Evolutionary conservation across 2,797 vertebrate genomes (phyloP).

Genomic region (Linurgus olivaceus): DNA sequence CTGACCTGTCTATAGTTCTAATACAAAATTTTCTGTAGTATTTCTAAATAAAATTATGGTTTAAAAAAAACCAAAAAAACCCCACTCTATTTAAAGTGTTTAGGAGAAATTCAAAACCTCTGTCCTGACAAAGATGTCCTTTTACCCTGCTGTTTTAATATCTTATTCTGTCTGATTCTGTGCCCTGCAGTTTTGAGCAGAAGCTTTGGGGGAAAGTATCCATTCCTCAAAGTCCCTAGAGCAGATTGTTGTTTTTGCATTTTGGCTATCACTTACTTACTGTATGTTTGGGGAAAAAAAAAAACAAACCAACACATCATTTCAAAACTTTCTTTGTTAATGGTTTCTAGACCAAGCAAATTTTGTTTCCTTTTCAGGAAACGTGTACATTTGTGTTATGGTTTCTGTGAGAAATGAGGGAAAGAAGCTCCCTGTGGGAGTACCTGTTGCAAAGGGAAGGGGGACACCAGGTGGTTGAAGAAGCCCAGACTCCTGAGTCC

Average conservation of each 20-base stretch:
- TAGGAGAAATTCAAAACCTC: neutral
- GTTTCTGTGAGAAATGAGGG: neutral
- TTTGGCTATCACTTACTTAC: neutral
- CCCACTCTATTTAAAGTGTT: neutral
- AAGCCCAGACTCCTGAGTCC: neutral
- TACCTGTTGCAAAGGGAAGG: neutral
- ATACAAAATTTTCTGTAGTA: neutral
- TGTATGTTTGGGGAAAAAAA: neutral
- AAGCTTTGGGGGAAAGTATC: neutral
- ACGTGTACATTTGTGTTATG: rapidly evolving
- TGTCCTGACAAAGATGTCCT: neutral
- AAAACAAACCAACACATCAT: rapidly evolving
- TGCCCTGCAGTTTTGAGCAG: neutral
- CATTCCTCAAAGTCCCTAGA: neutral
- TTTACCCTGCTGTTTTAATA: neutral
- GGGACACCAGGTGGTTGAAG: neutral
- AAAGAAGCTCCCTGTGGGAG: neutral
- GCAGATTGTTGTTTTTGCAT: neutral
- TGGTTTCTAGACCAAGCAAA: neutral
- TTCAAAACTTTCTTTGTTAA: neutral
- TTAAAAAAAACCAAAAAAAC: neutral
- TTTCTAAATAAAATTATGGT: neutral
- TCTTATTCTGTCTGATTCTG: neutral
- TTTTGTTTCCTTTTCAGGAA: neutral
- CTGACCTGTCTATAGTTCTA: neutral